Evolutionary conservation across 2,888 invertebrate species (phyloP).

Genomic region (Iphiclides podalirius): DNA sequence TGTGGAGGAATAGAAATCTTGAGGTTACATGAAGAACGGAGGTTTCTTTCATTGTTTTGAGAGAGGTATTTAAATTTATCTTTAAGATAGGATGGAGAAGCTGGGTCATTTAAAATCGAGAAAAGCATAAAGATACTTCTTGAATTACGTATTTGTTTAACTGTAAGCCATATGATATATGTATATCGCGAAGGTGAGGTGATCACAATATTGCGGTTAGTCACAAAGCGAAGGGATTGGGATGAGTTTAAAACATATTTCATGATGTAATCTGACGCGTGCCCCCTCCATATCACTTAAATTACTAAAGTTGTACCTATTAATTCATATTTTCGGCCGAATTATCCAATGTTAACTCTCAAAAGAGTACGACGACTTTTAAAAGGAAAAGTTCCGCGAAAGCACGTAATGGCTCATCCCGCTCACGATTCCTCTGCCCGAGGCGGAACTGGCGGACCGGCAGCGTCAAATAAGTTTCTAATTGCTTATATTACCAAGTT

Average conservation of each 20-base stretch:
- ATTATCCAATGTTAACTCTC: slow-evolving; percentile 77
- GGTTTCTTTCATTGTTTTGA: too few species aligned
- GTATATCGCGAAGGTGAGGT: too few species aligned
- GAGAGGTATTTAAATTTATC: too few species aligned
- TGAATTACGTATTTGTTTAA: too few species aligned
- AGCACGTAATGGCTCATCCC: slow-evolving; percentile 79
- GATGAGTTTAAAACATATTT: slow-evolving; percentile 58
- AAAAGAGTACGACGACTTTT: slow-evolving; percentile 77
- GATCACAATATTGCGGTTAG: slow-evolving; percentile 32
- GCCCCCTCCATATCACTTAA: slow-evolving; percentile 54
- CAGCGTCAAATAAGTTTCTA: slow-evolving; percentile 79
- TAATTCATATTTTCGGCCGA: slow-evolving; percentile 73
- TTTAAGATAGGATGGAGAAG: too few species aligned
- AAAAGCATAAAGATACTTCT: too few species aligned
- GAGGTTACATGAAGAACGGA: too few species aligned
- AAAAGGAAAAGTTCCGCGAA: slow-evolving; percentile 76
- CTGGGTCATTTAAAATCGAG: too few species aligned
- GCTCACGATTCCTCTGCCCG: slow-evolving; percentile 72
- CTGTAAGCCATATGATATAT: too few species aligned
- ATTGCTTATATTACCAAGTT: slow-evolving; percentile 80
- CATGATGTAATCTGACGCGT: slow-evolving; percentile 60
- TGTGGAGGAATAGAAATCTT: too few species aligned
- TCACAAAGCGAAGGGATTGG: slow-evolving; percentile 45
- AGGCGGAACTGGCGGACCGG: slow-evolving; percentile 74
- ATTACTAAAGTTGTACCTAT: slow-evolving; percentile 71